Conservation (phyloP, 2,888 invertebrate genomes). For the Petrolisthes manimaculis region DNA sequence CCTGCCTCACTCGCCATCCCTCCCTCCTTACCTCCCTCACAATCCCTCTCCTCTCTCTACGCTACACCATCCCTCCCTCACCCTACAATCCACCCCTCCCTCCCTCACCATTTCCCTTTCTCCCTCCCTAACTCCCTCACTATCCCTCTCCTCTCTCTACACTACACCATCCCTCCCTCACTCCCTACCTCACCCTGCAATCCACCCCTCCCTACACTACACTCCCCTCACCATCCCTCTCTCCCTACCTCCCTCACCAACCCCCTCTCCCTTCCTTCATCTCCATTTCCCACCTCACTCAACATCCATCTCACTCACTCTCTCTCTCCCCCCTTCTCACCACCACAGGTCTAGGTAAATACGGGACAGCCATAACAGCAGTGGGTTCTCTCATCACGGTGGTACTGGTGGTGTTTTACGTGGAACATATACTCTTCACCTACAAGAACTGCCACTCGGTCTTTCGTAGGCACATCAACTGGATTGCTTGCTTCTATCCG, state of each 20-base stretch:
- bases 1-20: background rate
- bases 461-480: constrained; percentile 51
- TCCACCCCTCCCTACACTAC: background rate
- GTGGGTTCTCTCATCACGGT: constrained; percentile 38
- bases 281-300: background rate
- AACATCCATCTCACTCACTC: background rate
- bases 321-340: background rate
- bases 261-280: background rate
- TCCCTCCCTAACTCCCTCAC: background rate
- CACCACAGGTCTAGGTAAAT: constrained; percentile 24
- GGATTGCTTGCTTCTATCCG: constrained; percentile 55
- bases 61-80: background rate
- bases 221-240: background rate
- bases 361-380: constrained; percentile 17
- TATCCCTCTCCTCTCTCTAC: background rate
- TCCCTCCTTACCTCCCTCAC: background rate
- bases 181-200: background rate
- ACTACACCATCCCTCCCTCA: background rate
- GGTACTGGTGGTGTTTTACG: constrained; percentile 33
- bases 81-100: background rate
- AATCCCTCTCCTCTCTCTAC: background rate
- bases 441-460: constrained; percentile 39
- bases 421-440: constrained; percentile 43
- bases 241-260: background rate
- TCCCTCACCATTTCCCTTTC: background rate